Base-by-base conservation (phyloP, 2,113 vertebrate species). In the Cyprinus carpio region DNA sequence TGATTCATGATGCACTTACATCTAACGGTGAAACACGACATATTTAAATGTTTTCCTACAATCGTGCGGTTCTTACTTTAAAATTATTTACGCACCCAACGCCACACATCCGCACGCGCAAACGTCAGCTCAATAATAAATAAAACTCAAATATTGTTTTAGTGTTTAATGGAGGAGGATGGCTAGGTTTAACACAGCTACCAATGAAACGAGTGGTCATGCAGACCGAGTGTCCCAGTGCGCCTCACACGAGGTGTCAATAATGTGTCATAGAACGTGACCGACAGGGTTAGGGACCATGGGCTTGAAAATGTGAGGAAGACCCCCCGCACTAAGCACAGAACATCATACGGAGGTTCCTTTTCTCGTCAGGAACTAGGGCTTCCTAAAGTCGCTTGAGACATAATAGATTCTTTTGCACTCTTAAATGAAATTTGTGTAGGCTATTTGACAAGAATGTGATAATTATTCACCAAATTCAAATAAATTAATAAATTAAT, bases 1-100 rank as follows among this genome's bases (percentile, higher is more conserved):
- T 84, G 89, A 88, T 81, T 81, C 87, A 86, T 13, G 82, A 83
- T 84, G 85, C 77, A 71, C 64, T 64, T 69, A n/a, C 65, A 37
- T 72, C 34, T 64, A 79, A 60, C 84, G 27, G 34, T 29, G 15
- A 71, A 51, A 85, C 12, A 72, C 76, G 67, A 51, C 31, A 31
- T 46, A 5, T 58, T 60, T 46, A 31, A 25, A 37, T 12, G 13
- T 72, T 58, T 6, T 81, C 25, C n/a, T 40, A 25, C 54, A 40
- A 31, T 60, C 20, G 6, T 79, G 31, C 29, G 56, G 15, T 60
- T 58, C 23, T 79, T 13, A 20, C 15, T 69, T 69, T 34, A 9
- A 23, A 31, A 31, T 34, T 6, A 18, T 67, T 18, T 76, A 1
- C 43, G 25, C 13, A 29, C 7, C 1, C 29, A 23, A 56, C 29